Evolutionary conservation across 2,797 vertebrate genomes (phyloP).

Genomic region (Masticophis lateralis): DNA sequence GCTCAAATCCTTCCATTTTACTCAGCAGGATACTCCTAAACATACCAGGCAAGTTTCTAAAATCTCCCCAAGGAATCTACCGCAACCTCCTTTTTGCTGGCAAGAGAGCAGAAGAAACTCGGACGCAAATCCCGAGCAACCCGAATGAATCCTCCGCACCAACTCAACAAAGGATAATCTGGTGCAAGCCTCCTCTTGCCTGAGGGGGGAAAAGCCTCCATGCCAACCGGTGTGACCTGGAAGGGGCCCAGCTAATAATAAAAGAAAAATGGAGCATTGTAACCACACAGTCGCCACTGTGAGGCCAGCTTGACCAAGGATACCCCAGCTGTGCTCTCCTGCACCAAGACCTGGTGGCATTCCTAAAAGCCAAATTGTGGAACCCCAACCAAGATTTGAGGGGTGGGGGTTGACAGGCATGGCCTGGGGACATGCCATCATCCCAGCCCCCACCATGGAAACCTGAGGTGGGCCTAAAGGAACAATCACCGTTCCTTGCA

Average conservation of each 20-base stretch:
- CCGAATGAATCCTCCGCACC: not conserved
- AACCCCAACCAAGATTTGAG: not conserved
- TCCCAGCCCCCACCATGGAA: constrained; percentile 25
- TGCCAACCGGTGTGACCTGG: not conserved
- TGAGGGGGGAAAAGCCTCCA: not conserved
- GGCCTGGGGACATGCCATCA: not conserved
- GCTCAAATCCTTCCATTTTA: not conserved
- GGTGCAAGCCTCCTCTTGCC: not conserved
- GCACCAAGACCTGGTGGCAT: not conserved
- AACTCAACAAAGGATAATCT: not conserved
- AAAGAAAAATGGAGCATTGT: not conserved
- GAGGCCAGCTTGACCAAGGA: not conserved
- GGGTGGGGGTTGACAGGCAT: not conserved
- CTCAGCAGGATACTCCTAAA: not conserved
- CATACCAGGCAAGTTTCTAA: not conserved
- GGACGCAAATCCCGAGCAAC: not conserved
- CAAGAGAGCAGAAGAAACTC: not conserved
- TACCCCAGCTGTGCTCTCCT: not conserved
- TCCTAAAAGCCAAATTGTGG: not conserved
- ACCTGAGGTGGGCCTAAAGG: constrained; percentile 16
- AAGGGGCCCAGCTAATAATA: not conserved
- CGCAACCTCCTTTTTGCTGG: not conserved
- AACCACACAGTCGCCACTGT: not conserved
- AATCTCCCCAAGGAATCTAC: not conserved
- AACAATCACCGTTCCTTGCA: constrained; percentile 10